phyloP scores from a whole-genome alignment of 2,113 vertebrate genomes.

The Phalacrocorax brasilianus region DNA sequence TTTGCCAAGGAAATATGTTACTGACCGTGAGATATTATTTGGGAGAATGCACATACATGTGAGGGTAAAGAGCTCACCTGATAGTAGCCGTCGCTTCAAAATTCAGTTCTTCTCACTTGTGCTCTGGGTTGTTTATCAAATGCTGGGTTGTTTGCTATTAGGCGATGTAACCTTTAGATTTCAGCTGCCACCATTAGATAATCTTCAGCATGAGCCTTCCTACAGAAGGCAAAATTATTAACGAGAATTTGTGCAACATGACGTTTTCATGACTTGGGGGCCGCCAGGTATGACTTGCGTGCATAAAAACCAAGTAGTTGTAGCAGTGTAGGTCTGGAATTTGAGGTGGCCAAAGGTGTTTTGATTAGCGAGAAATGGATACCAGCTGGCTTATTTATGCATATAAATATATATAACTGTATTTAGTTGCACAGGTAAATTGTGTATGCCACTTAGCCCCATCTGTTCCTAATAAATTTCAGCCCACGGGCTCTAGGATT shows the following conservation, averaged over 20 bases:
- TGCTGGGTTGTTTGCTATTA: background rate
- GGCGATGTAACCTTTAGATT: conserved; percentile 8
- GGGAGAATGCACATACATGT: background rate
- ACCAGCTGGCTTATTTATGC: background rate
- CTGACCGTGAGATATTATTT: background rate
- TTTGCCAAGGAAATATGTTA: background rate
- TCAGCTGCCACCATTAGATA: background rate
- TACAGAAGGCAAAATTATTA: background rate
- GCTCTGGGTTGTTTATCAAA: background rate
- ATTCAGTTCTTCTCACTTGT: background rate
- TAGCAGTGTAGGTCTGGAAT: background rate
- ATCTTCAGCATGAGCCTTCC: background rate
- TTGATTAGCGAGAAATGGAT: background rate
- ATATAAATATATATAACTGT: background rate
- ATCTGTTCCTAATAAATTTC: conserved; percentile 16
- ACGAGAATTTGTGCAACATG: background rate
- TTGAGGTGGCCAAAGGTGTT: background rate
- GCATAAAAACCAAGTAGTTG: background rate
- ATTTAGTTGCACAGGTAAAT: background rate
- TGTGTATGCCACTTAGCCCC: background rate
- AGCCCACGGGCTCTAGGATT: background rate
- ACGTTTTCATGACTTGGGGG: background rate
- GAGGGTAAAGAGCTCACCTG: background rate
- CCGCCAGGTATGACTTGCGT: background rate
- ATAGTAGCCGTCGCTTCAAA: background rate